Conservation (phyloP, 2,113 vertebrate species). For the Arizona elegans region DNA sequence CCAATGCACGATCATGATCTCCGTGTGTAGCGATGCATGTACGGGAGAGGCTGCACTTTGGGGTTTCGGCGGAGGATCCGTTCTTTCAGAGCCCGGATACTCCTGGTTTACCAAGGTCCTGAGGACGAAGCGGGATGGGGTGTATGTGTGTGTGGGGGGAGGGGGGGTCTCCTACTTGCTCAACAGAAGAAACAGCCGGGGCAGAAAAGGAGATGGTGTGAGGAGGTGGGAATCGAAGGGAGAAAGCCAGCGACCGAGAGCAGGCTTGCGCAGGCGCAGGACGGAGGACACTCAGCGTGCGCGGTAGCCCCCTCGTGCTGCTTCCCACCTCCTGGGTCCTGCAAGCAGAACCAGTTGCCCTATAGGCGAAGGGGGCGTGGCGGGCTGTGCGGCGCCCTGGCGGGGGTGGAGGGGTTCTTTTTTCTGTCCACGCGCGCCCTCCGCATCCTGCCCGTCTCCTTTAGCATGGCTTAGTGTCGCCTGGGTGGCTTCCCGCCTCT, state of each 20-base stretch:
- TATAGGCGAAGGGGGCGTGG: conserved; percentile 7
- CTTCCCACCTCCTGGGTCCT: background rate
- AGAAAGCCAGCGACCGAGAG: background rate
- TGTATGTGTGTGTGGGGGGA: background rate
- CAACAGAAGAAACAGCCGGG: background rate
- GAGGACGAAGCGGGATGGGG: background rate
- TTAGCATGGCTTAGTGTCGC: background rate
- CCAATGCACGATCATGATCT: conserved; percentile 32
- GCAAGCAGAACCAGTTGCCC: background rate
- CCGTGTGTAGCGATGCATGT: background rate
- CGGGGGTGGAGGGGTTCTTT: background rate
- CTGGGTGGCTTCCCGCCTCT: background rate
- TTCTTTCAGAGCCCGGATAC: background rate
- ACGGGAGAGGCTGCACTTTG: no score
- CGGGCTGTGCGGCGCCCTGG: background rate
- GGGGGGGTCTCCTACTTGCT: background rate
- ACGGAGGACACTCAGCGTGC: background rate
- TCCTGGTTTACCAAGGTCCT: conserved; percentile 40
- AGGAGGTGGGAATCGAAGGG: background rate
- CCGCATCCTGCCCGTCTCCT: background rate
- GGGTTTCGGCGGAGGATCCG: background rate
- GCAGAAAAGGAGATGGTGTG: background rate
- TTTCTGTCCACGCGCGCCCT: background rate
- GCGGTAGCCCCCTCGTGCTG: background rate
- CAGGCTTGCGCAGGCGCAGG: conserved; percentile 58